Base-by-base conservation (phyloP, 2,797 vertebrate species). In the Acanthopagrus latus region DNA sequence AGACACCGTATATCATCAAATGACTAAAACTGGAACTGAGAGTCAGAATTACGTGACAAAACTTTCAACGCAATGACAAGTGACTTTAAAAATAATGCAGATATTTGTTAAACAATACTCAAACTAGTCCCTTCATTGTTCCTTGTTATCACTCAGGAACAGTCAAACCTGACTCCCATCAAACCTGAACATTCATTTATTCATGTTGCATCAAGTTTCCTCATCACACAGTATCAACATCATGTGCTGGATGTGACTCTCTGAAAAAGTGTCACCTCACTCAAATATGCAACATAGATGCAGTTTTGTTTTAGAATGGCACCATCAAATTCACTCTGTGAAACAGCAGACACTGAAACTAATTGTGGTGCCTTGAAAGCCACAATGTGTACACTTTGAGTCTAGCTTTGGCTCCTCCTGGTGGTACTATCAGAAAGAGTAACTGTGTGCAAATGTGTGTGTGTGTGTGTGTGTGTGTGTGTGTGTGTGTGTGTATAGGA, bases 81-180 rank as follows among this genome's bases (percentile, higher is more conserved):
- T 71, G 12, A 16, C 7, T 59, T 54, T n/a, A 58, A 65, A 27
- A 17, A 55, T 57, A 21, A 46, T 50, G 55, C 23, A 76, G 12
- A 51, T 8, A 52, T 52, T 44, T 62, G 7, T 7, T 7, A 41
- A 38, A 62, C 3, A 33, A 29, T 16, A 64, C 2, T 57, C 10
- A 16, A 44, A 16, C 4, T 16, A 20, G 8, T 16, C 33, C 18
- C 16, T 38, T 38, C 0, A 64, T 0, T 8, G 29, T 17, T 44
- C n/a, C 14, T n/a, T 54, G n/a, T n/a, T 14, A 9, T 44, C 27
- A 20, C 13, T 27, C 23, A 64, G 17, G 10, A 59, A 44, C 58
- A 27, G 17, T 59, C 14, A 29, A 10, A n/a, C n/a, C 21, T 0
- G 7, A 54, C 27, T 54, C 43, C 8, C 20, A 33, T 48, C 43